Conservation (phyloP, 1,140 invertebrate genomes). For the Vanessa atalanta region DNA sequence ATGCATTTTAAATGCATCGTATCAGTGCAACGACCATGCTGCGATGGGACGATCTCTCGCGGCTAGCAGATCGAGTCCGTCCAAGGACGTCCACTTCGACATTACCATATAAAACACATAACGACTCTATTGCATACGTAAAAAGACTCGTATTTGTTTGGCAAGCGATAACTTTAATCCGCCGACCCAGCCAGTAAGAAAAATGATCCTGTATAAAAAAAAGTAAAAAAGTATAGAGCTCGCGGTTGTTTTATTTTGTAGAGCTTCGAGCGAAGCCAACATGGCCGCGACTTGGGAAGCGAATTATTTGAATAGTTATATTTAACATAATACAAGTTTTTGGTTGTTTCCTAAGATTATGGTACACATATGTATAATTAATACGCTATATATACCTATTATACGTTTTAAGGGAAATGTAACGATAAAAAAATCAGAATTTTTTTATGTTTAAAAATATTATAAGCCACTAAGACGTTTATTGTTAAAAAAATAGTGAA, state of each 20-base stretch:
- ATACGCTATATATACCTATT: not conserved
- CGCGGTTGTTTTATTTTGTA: conserved; percentile 77
- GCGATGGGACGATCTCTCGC: conserved; percentile 75
- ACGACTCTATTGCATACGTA: conserved; percentile 44
- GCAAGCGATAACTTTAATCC: conserved; percentile 52
- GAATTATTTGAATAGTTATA: conserved; percentile 65
- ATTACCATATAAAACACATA: conserved; percentile 44
- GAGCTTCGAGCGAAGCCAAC: conserved; percentile 61
- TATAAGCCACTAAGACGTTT: not conserved
- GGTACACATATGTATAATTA: not conserved
- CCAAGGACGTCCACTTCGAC: conserved; percentile 76
- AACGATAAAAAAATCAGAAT: not conserved
- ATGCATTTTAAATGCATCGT: conserved; percentile 75
- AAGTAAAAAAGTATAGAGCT: conserved; percentile 67
- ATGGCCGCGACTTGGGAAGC: conserved; percentile 68
- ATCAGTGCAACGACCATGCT: conserved; percentile 77
- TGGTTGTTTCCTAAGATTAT: not conserved
- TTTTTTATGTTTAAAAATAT: not conserved
- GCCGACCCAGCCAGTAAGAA: conserved; percentile 68
- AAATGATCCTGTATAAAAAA: conserved; percentile 81
- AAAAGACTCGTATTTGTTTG: conserved; percentile 47
- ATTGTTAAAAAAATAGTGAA: conserved; percentile 2
- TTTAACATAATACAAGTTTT: not conserved
- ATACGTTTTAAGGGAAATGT: not conserved
- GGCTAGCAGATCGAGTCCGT: conserved; percentile 79